Evolutionary conservation across 2,797 vertebrate species (phyloP).

Genomic region (Glyptemys insculpta): DNA sequence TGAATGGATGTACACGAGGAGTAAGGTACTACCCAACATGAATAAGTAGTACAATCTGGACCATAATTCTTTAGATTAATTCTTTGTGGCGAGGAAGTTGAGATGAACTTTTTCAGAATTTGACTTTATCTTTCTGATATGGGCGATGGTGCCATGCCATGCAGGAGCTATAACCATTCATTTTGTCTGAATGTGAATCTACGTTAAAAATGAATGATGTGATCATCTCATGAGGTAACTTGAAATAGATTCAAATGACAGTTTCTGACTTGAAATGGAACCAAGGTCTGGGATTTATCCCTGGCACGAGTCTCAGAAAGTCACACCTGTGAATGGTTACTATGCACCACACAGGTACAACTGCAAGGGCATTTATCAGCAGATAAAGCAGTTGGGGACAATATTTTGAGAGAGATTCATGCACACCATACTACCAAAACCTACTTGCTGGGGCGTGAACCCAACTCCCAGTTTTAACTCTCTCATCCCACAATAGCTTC

Average conservation of each 20-base stretch:
- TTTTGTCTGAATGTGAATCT: not conserved
- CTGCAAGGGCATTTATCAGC: not conserved
- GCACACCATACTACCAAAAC: not conserved
- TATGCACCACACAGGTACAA: not conserved
- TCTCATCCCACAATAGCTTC: accelerated
- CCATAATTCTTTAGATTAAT: not conserved
- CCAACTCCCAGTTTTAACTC: accelerated
- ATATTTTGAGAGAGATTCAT: not conserved
- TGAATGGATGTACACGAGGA: not conserved
- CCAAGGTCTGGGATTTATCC: not conserved
- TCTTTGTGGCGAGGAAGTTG: not conserved
- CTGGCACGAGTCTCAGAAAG: not conserved
- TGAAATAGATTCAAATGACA: not conserved
- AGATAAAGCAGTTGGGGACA: not conserved
- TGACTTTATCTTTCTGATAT: not conserved
- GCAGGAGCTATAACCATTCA: no score
- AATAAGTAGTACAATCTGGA: not conserved
- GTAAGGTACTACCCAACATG: not conserved
- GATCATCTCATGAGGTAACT: not conserved
- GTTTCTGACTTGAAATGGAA: not conserved
- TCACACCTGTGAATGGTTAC: not conserved
- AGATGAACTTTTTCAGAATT: not conserved
- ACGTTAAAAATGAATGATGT: not conserved
- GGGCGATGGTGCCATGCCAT: not conserved
- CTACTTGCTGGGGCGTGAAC: not conserved